Evolutionary conservation across 2,113 vertebrate species (phyloP).

Genomic region (Setophaga coronata): DNA sequence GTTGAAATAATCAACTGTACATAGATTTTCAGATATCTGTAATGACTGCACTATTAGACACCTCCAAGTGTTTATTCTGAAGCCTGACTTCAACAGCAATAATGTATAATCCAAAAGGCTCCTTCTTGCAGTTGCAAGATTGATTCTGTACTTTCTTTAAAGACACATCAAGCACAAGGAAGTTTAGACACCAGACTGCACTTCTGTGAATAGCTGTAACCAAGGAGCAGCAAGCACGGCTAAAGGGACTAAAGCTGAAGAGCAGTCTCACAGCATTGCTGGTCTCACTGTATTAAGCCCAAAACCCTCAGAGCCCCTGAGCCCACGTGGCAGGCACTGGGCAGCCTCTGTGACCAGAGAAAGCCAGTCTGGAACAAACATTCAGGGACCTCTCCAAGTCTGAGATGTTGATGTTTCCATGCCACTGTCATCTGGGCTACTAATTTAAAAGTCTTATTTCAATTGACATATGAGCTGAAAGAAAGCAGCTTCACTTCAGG

Average conservation of each 20-base stretch:
- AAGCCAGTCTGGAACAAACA: not conserved
- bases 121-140: not conserved
- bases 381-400: not conserved
- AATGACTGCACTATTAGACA: not conserved
- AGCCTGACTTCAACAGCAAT: not conserved
- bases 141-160: not conserved
- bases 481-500: conserved; percentile 6
- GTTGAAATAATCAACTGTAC: not conserved
- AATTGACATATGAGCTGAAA: not conserved
- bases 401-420: not conserved
- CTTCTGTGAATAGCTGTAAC: not conserved
- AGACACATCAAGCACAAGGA: not conserved
- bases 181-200: not conserved
- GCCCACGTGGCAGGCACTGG: not conserved
- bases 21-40: not conserved
- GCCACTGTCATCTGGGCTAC: conserved; percentile 22
- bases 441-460: conserved; percentile 32
- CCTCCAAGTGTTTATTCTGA: not conserved
- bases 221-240: not conserved
- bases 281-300: not conserved
- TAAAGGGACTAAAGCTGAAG: not conserved
- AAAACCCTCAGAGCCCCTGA: not conserved
- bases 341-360: not conserved
- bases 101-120: not conserved
- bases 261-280: not conserved